Percentiles rank a stretch among this genome's conserved stretches.
Conservation (phyloP, 2,797 vertebrate genomes). For the Neosilurus hyrtlii region DNA sequence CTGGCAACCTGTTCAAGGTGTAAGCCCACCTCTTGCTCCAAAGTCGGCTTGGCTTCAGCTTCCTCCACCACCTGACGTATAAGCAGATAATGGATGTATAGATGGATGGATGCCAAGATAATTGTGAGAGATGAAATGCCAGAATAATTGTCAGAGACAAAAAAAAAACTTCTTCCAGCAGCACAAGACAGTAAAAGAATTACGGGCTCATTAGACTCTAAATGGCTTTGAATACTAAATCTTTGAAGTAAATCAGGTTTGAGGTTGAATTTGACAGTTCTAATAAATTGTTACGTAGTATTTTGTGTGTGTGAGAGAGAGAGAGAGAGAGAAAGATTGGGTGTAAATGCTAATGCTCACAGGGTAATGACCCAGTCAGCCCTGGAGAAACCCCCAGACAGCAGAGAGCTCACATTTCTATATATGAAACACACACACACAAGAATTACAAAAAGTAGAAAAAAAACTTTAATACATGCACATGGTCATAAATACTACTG, state of each 20-base stretch:
- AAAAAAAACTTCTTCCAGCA: not conserved
- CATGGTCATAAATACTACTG: not conserved
- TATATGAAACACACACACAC: not conserved
- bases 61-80: no score
- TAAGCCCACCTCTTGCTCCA: no score
- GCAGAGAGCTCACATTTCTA: not conserved
- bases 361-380: not conserved
- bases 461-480: not conserved
- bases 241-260: not conserved
- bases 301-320: not conserved
- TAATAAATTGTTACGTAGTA: not conserved
- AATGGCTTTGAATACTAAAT: not conserved
- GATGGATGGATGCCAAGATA: no score
- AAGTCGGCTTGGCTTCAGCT: no score
- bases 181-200: not conserved
- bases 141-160: no score
- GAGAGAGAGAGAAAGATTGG: no score
- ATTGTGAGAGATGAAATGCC: no score
- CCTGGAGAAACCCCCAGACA: not conserved
- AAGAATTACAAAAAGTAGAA: not conserved
- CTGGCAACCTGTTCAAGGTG: no score
- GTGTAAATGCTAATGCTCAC: conserved; percentile 4
- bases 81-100: no score
- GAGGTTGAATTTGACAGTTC: not conserved
- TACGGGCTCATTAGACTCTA: not conserved